Percentiles rank a stretch among this genome's conserved stretches.
phyloP scores from a whole-genome alignment of 2,888 invertebrate genomes.

The Sphaerophoria taeniata region DNA sequence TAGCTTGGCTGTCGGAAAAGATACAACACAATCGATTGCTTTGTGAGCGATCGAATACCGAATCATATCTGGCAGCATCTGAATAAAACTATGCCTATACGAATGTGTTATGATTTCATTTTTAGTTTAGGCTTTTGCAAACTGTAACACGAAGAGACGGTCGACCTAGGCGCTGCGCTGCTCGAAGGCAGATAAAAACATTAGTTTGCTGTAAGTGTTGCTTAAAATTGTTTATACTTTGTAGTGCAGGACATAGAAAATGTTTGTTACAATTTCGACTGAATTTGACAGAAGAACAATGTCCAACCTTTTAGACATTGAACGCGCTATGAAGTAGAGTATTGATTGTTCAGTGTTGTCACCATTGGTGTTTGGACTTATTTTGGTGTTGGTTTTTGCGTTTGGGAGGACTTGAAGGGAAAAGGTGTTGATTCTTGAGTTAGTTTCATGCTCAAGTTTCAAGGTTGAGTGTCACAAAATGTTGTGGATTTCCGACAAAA shows the following conservation, averaged over 20 bases:
- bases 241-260: conserved; percentile 10
- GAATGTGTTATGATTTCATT: conserved; percentile 57
- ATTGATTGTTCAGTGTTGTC: too few species aligned
- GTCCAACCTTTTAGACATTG: conserved; percentile 41
- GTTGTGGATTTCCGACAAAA: too few species aligned
- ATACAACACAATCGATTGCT: conserved; percentile 64
- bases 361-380: too few species aligned
- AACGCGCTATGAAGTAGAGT: too few species aligned
- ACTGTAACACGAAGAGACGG: neutral
- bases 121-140: conserved; percentile 29
- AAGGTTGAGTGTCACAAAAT: too few species aligned
- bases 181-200: conserved; percentile 15
- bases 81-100: conserved; percentile 52
- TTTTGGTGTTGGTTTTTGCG: too few species aligned
- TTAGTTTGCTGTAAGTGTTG: conserved; percentile 17
- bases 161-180: neutral
- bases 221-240: conserved; percentile 28
- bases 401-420: too few species aligned
- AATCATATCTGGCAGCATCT: conserved; percentile 68
- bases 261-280: conserved; percentile 19
- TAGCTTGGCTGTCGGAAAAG: conserved; percentile 60
- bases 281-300: conserved; percentile 29
- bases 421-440: too few species aligned
- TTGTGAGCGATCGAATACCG: conserved; percentile 71
- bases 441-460: too few species aligned